Base-by-base conservation (phyloP, 2,888 invertebrate genomes). In the Hydrotaea diabolus region DNA sequence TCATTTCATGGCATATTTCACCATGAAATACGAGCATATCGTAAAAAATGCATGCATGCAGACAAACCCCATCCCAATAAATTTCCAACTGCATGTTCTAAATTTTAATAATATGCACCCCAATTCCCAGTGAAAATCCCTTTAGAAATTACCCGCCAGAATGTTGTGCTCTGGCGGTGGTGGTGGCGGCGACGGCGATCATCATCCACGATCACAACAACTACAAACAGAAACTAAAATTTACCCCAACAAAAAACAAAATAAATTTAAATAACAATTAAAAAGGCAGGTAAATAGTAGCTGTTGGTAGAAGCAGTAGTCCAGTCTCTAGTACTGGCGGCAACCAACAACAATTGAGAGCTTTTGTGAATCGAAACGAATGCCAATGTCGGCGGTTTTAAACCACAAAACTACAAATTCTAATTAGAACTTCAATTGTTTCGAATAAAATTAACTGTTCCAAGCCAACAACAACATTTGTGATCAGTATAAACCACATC, bases 191-290 rank as follows among this genome's bases (percentile, higher is more conserved):
- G 13, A 62, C 31, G 26, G 13, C 59, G 15, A 4, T 26, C 15
- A 59, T n/a, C 31, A 62, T 31, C 62, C 62, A 31, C 62, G 23
- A 31, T 9, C 1, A 39, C 39, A 39, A 39, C 9, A 39, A 13
- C 13, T 8, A 13, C 9, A 59, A 59, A 26, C 23, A 59, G 43
- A 21, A 69, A 69, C 43, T 46, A 69, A 55, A 55, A 59, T 69
- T 46, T n/a, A n/a, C n/a, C n/a, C n/a, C n/a, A n/a, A n/a, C n/a
- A n/a, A n/a, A n/a, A n/a, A 73, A 72, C 69, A 5, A 79, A 49
- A 26, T 31, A n/a, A 77, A 85, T 85, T 85, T 77, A 74, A 85
- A 82, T 85, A 85, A 82, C 83, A 80, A 83, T 83, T 80, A 66
- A 83, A 78, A 39, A 5, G 39, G 57, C 19, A 19, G 43, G 11